Evolutionary conservation across 1,140 invertebrate genomes (phyloP), one percentile per base, ranked within the genome.

Genomic region (Lepidurus couesii): DNA sequence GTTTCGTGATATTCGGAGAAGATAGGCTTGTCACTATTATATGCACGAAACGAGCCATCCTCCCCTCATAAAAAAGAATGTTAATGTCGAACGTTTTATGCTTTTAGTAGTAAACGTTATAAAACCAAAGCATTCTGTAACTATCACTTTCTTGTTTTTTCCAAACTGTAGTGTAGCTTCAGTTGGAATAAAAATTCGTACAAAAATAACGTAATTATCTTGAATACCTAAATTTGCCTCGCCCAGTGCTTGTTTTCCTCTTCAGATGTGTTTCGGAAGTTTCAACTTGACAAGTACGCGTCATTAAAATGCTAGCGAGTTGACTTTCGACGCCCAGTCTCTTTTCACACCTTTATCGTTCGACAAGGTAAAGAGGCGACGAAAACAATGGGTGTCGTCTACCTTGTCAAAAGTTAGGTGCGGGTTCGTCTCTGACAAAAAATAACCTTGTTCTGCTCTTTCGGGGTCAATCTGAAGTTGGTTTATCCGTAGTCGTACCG

Each of bases 31-130:
- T 65, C 53, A 65, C 34, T 65, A 65, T 53, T n/a, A 53, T n/a
- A 4, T 65, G 53, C 16, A 65, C 16, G 21, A 47, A 47, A 47
- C 45, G 16, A 47, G 34, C 34, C 34, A 34, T 34, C 34, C 34
- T 34, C 34, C 1, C 2, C 34, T 5, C 10, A 65, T 16, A 65
- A 65, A 65, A 65, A 13, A 65, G 16, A 65, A 65, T 13, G 53
- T 65, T 9, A 16, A n/a, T 7, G 21, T 65, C 53, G 16, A 65
- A 65, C n/a, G 53, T 65, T 65, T 65, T 21, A 65, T 65, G 53
- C 53, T 65, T 65, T 65, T 65, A 65, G 53, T 65, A n/a, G 53
- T 65, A 65, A 65, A 65, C 53, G 53, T 65, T 65, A 65, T 16
- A 65, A 65, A 65, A 65, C 16, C 6, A 13, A 65, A 5, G 53